Percentiles rank a stretch among this genome's conserved stretches.
Evolutionary conservation across 2,113 vertebrate species (phyloP).

Genomic region (Halichoeres trimaculatus): DNA sequence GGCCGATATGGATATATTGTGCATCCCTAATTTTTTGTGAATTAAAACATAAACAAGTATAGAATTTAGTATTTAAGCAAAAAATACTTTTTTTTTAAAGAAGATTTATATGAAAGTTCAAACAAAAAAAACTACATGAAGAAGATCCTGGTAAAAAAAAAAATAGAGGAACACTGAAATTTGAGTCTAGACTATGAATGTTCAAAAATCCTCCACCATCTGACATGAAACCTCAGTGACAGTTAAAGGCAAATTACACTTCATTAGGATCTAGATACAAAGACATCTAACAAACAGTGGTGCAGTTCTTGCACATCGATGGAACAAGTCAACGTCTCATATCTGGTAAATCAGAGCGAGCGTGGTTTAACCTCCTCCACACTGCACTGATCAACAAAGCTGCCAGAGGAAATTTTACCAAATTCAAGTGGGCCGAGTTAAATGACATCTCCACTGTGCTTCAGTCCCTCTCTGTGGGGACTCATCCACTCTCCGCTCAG

Average conservation of each 20-base stretch:
- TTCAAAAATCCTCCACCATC: neutral
- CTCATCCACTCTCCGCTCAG: slow-evolving; percentile 71
- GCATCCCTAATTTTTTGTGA: too few relatives aligned
- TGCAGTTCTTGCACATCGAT: neutral
- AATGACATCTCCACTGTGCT: slow-evolving; percentile 65
- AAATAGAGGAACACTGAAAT: neutral
- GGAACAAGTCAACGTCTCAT: neutral
- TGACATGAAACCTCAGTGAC: neutral
- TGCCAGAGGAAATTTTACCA: slow-evolving; percentile 18
- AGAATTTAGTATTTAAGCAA: too few relatives aligned
- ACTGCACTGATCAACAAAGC: slow-evolving; percentile 18
- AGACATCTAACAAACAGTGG: neutral
- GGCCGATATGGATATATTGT: too few relatives aligned
- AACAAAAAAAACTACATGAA: neutral
- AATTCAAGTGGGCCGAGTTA: slow-evolving; percentile 60
- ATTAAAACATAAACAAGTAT: too few relatives aligned
- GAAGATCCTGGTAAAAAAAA: neutral
- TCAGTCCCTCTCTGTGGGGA: slow-evolving; percentile 64
- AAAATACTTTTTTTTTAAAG: too few relatives aligned
- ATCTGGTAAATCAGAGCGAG: neutral
- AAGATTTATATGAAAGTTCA: neutral
- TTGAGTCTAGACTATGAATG: neutral
- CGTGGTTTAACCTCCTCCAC: slow-evolving; percentile 10
- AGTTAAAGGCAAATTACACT: neutral
- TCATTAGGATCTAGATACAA: neutral